Base-by-base conservation (phyloP, 2,888 invertebrate genomes). In the Petrolisthes manimaculis region DNA sequence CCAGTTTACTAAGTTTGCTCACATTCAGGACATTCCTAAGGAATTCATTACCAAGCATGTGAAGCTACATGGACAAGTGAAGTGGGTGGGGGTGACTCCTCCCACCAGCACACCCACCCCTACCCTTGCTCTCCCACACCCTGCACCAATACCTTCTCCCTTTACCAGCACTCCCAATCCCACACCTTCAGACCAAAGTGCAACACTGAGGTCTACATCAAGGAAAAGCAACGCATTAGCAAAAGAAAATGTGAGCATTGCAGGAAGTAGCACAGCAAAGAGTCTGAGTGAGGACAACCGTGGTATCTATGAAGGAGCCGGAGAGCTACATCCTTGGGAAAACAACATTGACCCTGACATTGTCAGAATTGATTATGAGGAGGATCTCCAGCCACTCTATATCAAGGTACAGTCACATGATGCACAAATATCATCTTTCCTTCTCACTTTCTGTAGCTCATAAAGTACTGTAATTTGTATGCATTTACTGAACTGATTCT, bases 41-140 rank as follows among this genome's bases (percentile, higher is more conserved):
- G 91, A 91, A 18, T 91, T 89, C 69, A 84, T 91, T 24, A 77
- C 61, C 51, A 91, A 89, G 61, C 83, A 89, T 71, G 81, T 91
- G 51, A 83, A 75, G 24, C 88, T 91, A 5, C 82, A 88, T 37
- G 91, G 91, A 21, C 85, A 74, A 51, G 89, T 91, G 83, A 77
- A 77, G 53, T 88, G 90, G 88, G 88, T 90, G 83, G 90, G 86
- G 5, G 67, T 24, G 24, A 71, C 83, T 5, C 89, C 86, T 18
- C 82, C 78, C 53, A 21, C 53, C 21, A 5, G n/a, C 74, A 14
- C 24, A 37, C 74, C 75, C 37, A 74, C 84, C 12, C 77, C 56
- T 37, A 18, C 69, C 24, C 14, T 80, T 6, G 69, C 80, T 18
- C 79, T 79, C 14, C 61, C 83, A 74, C 71, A 12, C 12, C 51